phyloP scores from a whole-genome alignment of 64 coral and sea anemone genomes.

The Acropora yongei region DNA sequence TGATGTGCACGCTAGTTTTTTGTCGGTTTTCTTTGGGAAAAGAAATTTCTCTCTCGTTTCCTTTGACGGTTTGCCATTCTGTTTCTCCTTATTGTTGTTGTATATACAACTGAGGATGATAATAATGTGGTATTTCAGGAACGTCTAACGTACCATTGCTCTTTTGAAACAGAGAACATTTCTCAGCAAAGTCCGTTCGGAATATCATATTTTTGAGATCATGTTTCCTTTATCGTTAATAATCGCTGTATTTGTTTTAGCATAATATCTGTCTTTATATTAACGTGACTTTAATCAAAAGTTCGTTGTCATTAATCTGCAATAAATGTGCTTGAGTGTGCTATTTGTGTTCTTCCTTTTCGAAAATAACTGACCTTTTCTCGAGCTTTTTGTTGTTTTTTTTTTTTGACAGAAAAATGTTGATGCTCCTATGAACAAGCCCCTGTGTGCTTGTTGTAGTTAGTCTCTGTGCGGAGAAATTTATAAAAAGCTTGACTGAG shows the following conservation, averaged over 20 bases:
- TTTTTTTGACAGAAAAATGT: too few species aligned
- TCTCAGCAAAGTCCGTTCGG: not conserved
- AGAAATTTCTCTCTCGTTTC: not conserved
- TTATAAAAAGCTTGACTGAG: too few species aligned
- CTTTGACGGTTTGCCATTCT: not conserved
- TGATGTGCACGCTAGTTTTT: not conserved
- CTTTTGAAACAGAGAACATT: slow-evolving; percentile 2
- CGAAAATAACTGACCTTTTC: too few species aligned
- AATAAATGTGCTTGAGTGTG: not conserved
- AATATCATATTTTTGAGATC: not conserved
- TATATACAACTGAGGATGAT: too few species aligned
- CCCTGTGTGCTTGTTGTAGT: too few species aligned
- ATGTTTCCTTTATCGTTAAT: not conserved
- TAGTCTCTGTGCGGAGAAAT: too few species aligned
- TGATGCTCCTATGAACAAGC: too few species aligned
- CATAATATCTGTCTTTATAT: not conserved
- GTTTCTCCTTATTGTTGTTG: not conserved
- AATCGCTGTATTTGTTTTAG: not conserved
- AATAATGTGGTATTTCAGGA: not conserved
- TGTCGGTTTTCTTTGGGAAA: not conserved
- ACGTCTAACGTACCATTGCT: not conserved
- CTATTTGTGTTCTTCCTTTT: not conserved
- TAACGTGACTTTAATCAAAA: not conserved
- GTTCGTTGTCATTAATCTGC: not conserved
- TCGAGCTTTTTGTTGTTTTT: too few species aligned